Conservation (phyloP, 2,113 vertebrate genomes). For the Cyanoramphus novaezelandiae region DNA sequence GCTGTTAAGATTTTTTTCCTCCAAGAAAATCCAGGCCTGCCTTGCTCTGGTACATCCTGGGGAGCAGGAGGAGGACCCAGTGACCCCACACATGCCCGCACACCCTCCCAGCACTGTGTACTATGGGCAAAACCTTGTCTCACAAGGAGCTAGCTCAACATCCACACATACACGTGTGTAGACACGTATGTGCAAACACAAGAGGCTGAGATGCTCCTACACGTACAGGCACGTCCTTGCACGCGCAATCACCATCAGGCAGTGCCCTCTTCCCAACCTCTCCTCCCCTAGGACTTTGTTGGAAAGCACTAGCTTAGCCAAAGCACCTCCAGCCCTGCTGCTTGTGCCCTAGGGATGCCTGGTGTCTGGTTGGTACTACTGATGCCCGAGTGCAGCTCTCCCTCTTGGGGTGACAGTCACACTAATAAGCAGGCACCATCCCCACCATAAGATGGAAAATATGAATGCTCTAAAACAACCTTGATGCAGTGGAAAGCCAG, state of each 20-base stretch:
- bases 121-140: background rate
- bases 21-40: background rate
- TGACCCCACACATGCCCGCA: background rate
- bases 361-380: background rate
- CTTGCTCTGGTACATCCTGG: background rate
- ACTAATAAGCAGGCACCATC: background rate
- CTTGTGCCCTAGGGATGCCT: background rate
- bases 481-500: background rate
- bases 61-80: background rate
- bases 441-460: background rate
- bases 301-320: background rate
- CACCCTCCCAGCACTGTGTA: background rate
- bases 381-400: background rate
- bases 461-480: background rate
- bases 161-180: rapidly evolving
- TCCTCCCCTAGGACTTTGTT: background rate
- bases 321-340: background rate
- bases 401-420: background rate
- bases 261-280: background rate
- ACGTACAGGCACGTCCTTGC: rapidly evolving
- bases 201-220: background rate
- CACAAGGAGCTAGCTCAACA: background rate
- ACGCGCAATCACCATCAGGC: rapidly evolving
- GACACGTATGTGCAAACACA: background rate
- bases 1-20: background rate